Conservation (phyloP, 2,113 vertebrate genomes). For the Neoarius graeffei region DNA sequence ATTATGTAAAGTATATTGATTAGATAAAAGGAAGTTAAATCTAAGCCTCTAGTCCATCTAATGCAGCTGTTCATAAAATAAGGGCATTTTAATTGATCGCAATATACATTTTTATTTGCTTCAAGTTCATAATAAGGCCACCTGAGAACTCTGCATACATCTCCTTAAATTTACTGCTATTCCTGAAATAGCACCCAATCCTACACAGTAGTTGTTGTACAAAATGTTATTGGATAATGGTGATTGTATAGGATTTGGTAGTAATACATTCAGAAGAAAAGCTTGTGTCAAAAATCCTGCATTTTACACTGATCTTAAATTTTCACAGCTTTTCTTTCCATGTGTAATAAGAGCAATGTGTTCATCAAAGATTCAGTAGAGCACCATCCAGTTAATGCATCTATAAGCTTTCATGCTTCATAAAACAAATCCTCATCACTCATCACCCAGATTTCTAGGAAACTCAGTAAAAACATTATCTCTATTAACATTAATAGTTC, state of each 20-base stretch:
- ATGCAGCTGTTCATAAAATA: slow-evolving; percentile 10
- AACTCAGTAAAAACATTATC: background rate
- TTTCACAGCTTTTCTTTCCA: background rate
- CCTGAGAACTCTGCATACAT: background rate
- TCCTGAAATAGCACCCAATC: background rate
- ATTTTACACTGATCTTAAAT: background rate
- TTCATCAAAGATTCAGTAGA: background rate
- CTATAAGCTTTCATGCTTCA: background rate
- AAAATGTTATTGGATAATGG: background rate
- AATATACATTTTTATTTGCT: background rate
- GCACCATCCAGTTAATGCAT: background rate
- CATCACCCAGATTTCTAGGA: background rate
- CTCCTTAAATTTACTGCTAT: background rate
- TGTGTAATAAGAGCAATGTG: background rate
- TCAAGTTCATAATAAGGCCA: background rate
- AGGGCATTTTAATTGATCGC: background rate
- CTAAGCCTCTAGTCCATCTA: background rate
- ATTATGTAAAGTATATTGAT: background rate
- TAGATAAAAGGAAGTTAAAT: background rate
- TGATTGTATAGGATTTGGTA: background rate
- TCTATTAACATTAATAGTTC: background rate
- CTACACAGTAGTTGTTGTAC: background rate
- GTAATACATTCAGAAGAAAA: background rate
- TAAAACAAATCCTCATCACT: background rate
- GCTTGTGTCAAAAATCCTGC: background rate